A percentile compares a stretch with the other conserved stretches of the same genome.
phyloP scores from a whole-genome alignment of 2,113 vertebrate genomes.

The Oncorhynchus masou region DNA sequence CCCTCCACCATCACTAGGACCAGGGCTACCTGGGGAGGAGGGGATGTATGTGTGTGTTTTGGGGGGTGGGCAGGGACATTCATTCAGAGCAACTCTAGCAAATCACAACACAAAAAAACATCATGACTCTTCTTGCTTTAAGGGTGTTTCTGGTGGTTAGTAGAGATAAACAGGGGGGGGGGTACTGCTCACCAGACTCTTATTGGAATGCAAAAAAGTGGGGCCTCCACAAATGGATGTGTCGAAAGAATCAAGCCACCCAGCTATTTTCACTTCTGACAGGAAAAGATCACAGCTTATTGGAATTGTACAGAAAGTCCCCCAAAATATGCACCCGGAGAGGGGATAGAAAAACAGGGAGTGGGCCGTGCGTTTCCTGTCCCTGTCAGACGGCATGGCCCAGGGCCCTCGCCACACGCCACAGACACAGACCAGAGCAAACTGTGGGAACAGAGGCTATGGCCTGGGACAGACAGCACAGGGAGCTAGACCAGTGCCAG shows the following conservation, averaged over 20 bases:
- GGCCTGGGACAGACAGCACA: neutral
- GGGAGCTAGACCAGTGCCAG: slow-evolving; percentile 32
- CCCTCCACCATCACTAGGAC: neutral
- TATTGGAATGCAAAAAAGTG: slow-evolving; percentile 8
- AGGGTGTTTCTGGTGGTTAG: neutral
- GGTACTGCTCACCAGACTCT: slow-evolving; percentile 3
- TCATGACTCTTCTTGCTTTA: too few relatives aligned
- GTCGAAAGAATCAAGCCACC: neutral
- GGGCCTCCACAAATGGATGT: slow-evolving; percentile 19
- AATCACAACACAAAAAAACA: too few relatives aligned
- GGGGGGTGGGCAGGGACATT: too few relatives aligned
- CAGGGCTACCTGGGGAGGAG: neutral
- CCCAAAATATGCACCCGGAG: slow-evolving; percentile 39
- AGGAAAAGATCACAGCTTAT: slow-evolving; percentile 36
- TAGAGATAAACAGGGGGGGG: neutral
- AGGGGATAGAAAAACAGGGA: slow-evolving; percentile 39
- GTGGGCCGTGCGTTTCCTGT: slow-evolving; percentile 50
- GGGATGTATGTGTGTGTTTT: neutral
- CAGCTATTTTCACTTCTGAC: slow-evolving; percentile 24
- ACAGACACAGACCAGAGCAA: slow-evolving; percentile 24
- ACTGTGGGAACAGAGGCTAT: slow-evolving; percentile 8
- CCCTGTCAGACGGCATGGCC: slow-evolving; percentile 37
- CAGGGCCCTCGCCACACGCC: slow-evolving; percentile 29
- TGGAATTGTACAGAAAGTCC: slow-evolving; percentile 35
- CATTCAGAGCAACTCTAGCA: too few relatives aligned